Evolutionary conservation across 2,113 vertebrate genomes (phyloP), one percentile per base, ranked within the genome.

Genomic region (Vulpes lagopus): DNA sequence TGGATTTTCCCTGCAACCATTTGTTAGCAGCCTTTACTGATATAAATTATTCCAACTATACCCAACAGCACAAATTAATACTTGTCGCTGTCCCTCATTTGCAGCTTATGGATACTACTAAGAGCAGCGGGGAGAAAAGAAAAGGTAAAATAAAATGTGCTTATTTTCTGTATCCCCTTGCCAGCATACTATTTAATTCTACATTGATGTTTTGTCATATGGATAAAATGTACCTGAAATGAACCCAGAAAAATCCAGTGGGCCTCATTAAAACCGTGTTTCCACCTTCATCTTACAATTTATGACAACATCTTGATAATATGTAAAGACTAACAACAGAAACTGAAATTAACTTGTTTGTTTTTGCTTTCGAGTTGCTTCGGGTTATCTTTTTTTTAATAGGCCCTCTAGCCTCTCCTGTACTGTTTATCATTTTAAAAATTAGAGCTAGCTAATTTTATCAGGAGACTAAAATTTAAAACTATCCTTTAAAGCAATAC

Each of bases 401-500:
- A 60, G 6, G 5, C 15, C n/a, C 43, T 89, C 60, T 71, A 62
- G 43, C 53, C 69, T 92, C 74, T 92, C 79, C 53, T 93, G 38
- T 71, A 35, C 35, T 89, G 5, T 83, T 78, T 69, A 85, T 90
- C 79, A 53, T 95, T 95, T n/a, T 14, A 94, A 79, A 93, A 55
- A 91, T 59, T 85, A 94, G 22, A 94, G 71, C 25, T 81, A 91
- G 71, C 25, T 81, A 71, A 97, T 93, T 82, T 95, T 88, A 90
- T 95, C 89, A 95, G 95, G 87, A 96, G 69, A 95, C 32, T 78
- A 62, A 96, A 92, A 81, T 76, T 84, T 25, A 87, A 96, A 95
- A 95, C 25, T 76, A 30, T 32, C 51, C 71, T 83, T 94, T 86
- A 78, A 96, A 92, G 53, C 83, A 55, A 85, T 78, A 57, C 19